phyloP scores from a whole-genome alignment of 2,797 vertebrate species.

The Acrossocheilus wenchowensis region DNA sequence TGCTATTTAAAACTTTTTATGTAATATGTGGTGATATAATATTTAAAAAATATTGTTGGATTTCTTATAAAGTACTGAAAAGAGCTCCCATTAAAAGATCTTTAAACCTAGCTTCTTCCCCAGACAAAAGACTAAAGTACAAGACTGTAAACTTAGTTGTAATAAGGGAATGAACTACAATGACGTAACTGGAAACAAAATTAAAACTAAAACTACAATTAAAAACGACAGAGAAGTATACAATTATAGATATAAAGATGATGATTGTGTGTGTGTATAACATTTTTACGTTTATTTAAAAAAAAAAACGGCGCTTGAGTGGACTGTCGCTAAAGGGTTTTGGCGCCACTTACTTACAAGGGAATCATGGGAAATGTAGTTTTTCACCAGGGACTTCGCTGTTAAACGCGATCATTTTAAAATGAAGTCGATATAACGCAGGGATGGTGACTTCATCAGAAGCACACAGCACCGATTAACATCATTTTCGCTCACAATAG shows the following conservation, averaged over 20 bases:
- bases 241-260: background rate
- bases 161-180: no score
- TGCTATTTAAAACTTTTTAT: background rate
- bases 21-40: background rate
- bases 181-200: no score
- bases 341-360: background rate
- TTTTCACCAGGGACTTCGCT: background rate
- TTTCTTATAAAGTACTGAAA: background rate
- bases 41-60: background rate
- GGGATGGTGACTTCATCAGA: background rate
- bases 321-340: background rate
- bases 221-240: background rate
- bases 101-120: no score
- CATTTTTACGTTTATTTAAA: background rate
- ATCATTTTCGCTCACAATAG: background rate
- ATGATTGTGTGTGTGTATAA: background rate
- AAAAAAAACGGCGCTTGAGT: background rate
- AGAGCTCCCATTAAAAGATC: background rate
- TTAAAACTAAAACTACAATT: background rate
- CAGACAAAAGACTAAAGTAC: no score
- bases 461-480: background rate
- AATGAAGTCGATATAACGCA: background rate
- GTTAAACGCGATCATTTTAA: background rate
- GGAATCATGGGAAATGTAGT: constrained; percentile 4
- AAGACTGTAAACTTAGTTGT: no score